Base-by-base conservation (phyloP, 2,113 vertebrate species). In the Daubentonia madagascariensis region DNA sequence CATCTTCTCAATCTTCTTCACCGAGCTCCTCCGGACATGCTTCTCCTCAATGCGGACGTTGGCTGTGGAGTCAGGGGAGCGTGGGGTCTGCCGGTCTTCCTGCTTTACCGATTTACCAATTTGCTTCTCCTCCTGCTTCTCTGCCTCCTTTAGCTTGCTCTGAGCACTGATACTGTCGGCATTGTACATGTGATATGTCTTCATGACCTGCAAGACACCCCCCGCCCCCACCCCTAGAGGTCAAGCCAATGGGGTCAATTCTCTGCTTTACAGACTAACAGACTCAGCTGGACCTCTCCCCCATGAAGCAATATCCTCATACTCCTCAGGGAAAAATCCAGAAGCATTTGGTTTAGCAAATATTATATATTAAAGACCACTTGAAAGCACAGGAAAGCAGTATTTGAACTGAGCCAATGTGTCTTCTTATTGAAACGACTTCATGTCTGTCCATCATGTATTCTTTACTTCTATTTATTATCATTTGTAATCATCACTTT, bases 1-100 rank as follows among this genome's bases (percentile, higher is more conserved):
- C 99, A 99, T 99, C 97, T 99, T 99, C 98, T 99, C 99, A 0
- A 99, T 99, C 98, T 99, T 99, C 61, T 99, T 99, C 67, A 99
- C 99, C 0, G 99, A 99, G 98, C 99, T 99, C 54, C 99, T 99
- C 0, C 99, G 98, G 54, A 99, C 99, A 0, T 99, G 99, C 2
- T 99, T 99, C 91, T 99, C 99, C 30, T 99, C 99, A 0, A 99
- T 98, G 96, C 99, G 99, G 96, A 99, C 98, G 1, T 98, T 99
- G 98, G 99, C 98, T 4, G 99, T 98, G 0, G 99, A 99, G 98
- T 99, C 99, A 0, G 99, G 99, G n/a, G 99, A 99, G 57, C 99
- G 99, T 0, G 99, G 99, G 0, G 99, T 99, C 98, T 99, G 99
- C 6, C 99, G 99, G 94, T 99, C 99, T 81, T 99, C 99, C 54